Evolutionary conservation across 2,888 invertebrate genomes (phyloP).

Genomic region (Lasioglossum oenotherae): DNA sequence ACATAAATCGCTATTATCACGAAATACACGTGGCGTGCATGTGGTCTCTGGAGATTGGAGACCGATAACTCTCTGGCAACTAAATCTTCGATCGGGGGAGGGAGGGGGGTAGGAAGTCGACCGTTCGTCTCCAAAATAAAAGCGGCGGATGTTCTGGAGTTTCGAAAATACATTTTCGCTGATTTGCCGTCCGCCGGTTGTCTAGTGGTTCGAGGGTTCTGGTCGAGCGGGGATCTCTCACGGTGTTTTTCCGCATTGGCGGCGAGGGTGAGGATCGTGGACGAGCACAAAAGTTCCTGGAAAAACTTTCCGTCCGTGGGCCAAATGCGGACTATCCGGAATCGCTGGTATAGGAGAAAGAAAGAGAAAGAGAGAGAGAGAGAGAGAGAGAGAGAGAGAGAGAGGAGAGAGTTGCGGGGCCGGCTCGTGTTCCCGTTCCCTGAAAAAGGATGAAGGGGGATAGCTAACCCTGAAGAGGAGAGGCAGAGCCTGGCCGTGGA

Average conservation of each 20-base stretch:
- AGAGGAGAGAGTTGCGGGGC: slow-evolving; percentile 44
- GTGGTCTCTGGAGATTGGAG: neutral
- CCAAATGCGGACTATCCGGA: slow-evolving; percentile 67
- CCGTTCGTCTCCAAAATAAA: neutral
- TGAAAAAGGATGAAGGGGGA: slow-evolving; percentile 49
- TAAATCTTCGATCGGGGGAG: slow-evolving; percentile 27
- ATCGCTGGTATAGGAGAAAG: slow-evolving; percentile 52
- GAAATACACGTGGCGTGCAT: neutral
- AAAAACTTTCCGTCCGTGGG: slow-evolving; percentile 69
- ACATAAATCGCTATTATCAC: neutral
- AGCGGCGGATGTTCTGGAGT: slow-evolving; percentile 2
- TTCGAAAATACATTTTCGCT: slow-evolving; percentile 42
- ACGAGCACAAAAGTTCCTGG: slow-evolving; percentile 63
- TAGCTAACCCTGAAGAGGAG: slow-evolving; percentile 19
- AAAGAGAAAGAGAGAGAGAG: neutral
- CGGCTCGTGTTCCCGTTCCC: slow-evolving; percentile 20
- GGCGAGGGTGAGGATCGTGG: slow-evolving; percentile 46
- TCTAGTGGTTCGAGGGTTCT: slow-evolving; percentile 52
- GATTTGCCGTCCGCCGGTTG: slow-evolving; percentile 41
- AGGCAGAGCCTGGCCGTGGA: slow-evolving; percentile 55
- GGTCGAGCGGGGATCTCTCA: slow-evolving; percentile 42
- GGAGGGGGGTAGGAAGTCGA: neutral
- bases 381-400: neutral
- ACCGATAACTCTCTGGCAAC: slow-evolving; percentile 11
- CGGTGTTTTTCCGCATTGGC: slow-evolving; percentile 67